These are phyloP conservation scores for Protodeltote pygarga DNA, from an alignment of 2,888 invertebrate genomes.

Conservation along the genomic window DNA sequence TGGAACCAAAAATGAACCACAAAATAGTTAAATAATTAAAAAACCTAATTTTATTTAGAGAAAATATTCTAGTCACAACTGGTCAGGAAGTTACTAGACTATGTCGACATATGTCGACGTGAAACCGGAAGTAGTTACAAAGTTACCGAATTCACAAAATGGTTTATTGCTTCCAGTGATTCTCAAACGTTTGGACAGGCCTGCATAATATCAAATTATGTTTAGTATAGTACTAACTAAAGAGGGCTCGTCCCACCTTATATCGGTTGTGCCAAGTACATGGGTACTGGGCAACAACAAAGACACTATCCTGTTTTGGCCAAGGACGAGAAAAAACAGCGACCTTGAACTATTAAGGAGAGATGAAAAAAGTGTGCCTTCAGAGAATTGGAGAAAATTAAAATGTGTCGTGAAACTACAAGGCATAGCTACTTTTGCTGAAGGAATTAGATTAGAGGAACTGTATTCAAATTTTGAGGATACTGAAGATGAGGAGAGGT, in stretches of 20 bases:
- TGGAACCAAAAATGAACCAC: neutral
- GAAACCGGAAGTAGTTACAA: constrained; percentile 12
- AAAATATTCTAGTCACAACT: constrained; percentile 12
- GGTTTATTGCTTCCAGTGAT: constrained; percentile 10
- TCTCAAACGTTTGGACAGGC: constrained; percentile 8
- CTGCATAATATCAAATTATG: no score
- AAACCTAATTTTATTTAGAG: constrained; percentile 4
- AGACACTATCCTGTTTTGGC: constrained; percentile 12
- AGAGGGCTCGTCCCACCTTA: constrained; percentile 6
- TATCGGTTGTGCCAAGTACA: constrained; percentile 11
- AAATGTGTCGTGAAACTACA: constrained; percentile 5
- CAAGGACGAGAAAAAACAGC: constrained; percentile 19
- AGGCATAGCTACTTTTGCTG: constrained; percentile 13
- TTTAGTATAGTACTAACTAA: constrained; percentile 7
- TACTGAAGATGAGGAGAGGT: constrained; percentile 17
- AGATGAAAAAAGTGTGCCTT: constrained; percentile 14
- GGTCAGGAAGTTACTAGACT: no score
- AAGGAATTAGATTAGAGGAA: constrained; percentile 14
- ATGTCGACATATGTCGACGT: no score
- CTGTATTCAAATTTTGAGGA: constrained; percentile 13
- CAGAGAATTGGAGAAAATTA: constrained; percentile 18
- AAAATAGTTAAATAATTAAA: neutral
- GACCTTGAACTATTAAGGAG: constrained; percentile 16
- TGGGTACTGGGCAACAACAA: constrained; percentile 8
- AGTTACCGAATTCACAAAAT: constrained; percentile 12